phyloP scores from a whole-genome alignment of 2,888 invertebrate species.

The Limulus polyphemus region DNA sequence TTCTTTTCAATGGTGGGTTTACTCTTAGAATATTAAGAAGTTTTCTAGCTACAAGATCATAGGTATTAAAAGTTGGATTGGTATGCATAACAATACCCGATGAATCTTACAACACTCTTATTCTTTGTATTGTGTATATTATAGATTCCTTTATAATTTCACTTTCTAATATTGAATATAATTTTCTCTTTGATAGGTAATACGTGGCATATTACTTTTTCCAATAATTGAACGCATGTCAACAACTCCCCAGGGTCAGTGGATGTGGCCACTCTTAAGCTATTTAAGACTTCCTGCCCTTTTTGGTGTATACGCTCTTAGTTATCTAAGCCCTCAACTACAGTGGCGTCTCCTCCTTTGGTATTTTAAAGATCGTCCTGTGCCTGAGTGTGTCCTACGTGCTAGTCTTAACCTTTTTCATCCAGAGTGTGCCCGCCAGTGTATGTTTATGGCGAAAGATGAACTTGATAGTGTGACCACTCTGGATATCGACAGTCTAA shows the following conservation, averaged over 20 bases:
- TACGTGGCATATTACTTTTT: constrained; percentile 50
- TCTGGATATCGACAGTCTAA: constrained; percentile 51
- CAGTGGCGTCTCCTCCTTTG: constrained; percentile 30
- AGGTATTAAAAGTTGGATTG: too few species aligned
- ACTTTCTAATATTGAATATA: not conserved
- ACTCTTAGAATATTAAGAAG: too few species aligned
- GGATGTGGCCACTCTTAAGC: constrained; percentile 49
- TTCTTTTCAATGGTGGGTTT: too few species aligned
- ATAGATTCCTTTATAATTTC: not conserved
- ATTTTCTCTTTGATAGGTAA: constrained; percentile 12
- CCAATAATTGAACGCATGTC: constrained; percentile 78
- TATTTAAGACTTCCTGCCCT: constrained; percentile 38
- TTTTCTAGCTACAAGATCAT: too few species aligned
- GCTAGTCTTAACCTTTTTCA: constrained; percentile 34
- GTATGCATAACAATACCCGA: too few species aligned
- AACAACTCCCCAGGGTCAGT: constrained; percentile 56
- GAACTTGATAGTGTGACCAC: constrained; percentile 63
- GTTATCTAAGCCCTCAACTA: constrained; percentile 29
- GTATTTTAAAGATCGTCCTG: constrained; percentile 29
- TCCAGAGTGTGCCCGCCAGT: constrained; percentile 29
- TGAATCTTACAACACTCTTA: too few species aligned
- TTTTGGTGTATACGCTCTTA: constrained; percentile 30
- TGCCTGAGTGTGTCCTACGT: constrained; percentile 31
- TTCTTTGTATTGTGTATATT: not conserved
- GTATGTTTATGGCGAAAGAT: constrained; percentile 54